Conservation (phyloP, 2,797 vertebrate genomes). For the Diplodus puntazzo region DNA sequence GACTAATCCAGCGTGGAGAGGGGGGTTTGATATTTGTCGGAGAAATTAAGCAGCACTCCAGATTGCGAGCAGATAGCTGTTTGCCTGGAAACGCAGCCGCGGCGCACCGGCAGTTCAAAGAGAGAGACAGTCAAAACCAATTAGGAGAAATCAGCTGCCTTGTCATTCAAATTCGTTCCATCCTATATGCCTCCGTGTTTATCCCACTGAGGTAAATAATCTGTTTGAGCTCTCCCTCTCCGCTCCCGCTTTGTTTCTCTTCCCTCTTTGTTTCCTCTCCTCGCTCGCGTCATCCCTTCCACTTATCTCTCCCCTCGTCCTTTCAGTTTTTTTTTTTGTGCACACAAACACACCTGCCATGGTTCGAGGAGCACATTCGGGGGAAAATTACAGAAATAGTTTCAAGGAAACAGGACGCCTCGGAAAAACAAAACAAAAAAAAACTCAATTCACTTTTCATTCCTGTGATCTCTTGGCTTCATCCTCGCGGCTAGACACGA, state of each 20-base stretch:
- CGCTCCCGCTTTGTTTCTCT: constrained; percentile 24
- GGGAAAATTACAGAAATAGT: constrained; percentile 20
- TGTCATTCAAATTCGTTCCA: constrained; percentile 83
- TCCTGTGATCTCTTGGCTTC: constrained; percentile 28
- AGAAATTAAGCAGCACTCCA: constrained; percentile 69
- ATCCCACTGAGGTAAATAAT: constrained; percentile 72
- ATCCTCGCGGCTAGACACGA: background rate
- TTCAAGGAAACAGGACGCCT: background rate
- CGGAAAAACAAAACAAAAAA: background rate
- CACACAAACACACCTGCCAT: constrained; percentile 27
- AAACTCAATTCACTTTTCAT: background rate
- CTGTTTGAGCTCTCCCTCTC: constrained; percentile 41
- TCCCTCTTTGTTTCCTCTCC: constrained; percentile 31
- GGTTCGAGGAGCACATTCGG: constrained; percentile 32
- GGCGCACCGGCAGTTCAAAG: constrained; percentile 75
- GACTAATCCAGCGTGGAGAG: constrained; percentile 68
- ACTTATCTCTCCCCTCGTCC: constrained; percentile 14
- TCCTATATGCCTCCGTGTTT: constrained; percentile 68
- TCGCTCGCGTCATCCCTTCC: constrained; percentile 6
- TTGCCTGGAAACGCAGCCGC: constrained; percentile 62
- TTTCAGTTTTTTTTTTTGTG: background rate
- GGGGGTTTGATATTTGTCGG: constrained; percentile 75
- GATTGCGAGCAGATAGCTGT: constrained; percentile 66
- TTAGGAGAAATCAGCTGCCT: constrained; percentile 79
- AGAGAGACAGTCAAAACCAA: constrained; percentile 80